Conservation (phyloP, 2,797 vertebrate species). For the Scolopax rusticola region DNA sequence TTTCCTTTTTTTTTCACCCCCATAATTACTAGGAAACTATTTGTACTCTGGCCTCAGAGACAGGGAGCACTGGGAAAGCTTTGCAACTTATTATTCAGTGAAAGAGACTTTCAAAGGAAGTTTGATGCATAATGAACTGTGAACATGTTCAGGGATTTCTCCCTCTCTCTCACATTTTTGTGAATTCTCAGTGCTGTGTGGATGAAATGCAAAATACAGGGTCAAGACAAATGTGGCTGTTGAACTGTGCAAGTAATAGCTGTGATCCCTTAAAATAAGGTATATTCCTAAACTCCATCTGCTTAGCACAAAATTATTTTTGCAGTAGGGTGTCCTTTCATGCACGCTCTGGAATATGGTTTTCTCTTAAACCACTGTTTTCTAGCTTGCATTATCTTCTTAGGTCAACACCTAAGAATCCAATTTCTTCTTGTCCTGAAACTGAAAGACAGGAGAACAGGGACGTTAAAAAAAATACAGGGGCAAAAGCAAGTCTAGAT, state of each 20-base stretch:
- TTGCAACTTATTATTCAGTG: constrained; percentile 24
- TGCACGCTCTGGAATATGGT: not conserved
- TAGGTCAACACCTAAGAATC: too few relatives aligned
- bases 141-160: constrained; percentile 14
- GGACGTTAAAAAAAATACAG: not conserved
- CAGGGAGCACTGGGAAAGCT: constrained; percentile 21
- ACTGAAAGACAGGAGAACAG: not conserved
- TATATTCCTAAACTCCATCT: not conserved
- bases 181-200: not conserved
- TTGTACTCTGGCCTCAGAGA: constrained; percentile 28
- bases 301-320: not conserved
- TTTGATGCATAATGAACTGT: constrained; percentile 43
- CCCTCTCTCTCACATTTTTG: not conserved
- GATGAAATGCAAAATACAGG: constrained; percentile 5
- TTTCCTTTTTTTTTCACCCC: not conserved
- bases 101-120: constrained; percentile 34
- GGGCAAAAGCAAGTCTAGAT: not conserved
- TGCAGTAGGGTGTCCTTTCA: not conserved
- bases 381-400: not conserved
- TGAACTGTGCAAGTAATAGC: not conserved
- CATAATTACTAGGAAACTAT: not conserved
- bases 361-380: not conserved
- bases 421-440: not conserved
- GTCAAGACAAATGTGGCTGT: not conserved
- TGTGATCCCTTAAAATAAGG: not conserved